Evolutionary conservation across 2,888 invertebrate genomes (phyloP), one percentile per base, ranked within the genome.

Genomic region (Galerucella calmariensis): DNA sequence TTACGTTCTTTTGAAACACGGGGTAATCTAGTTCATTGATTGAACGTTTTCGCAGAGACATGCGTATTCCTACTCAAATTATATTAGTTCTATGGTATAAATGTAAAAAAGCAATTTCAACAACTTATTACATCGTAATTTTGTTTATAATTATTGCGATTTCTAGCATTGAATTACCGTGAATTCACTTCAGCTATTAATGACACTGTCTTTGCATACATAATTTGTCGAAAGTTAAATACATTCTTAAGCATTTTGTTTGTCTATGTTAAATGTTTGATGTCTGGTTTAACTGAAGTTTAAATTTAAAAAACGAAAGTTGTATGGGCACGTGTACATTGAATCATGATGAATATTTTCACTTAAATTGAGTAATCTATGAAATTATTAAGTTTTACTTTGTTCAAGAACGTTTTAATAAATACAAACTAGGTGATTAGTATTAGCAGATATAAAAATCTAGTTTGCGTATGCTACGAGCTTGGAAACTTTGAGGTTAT

Each of bases 281-380:
- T 14, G 35, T 27, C 24, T 27, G 27, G 61, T 61, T 35, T 61
- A 61, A 61, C 16, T 61, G 61, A 61, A 61, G 61, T 61, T 61
- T 61, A 12, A 11, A 14, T 61, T 61, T 61, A 61, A 61, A 61
- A 61, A 61, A 6, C 61, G 61, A 61, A 61, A 61, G 61, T 61
- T 61, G 9, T 35, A 12, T 48, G 12, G 16, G 16, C 24, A 61
- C 10, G 24, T 61, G 11, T 35, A 35, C 24, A 20, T 61, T 35
- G 61, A 61, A 61, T 61, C 14, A 61, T 24, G 20, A 61, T 61
- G 24, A 61, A 61, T 16, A 61, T 61, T 61, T 61, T 61, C 61
- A 61, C 61, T 61, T 61, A 9, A 1, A 16, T 48, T 48, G 48
- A 48, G 48, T 48, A 48, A 48, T 48, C 12, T 1, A 48, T 48